Evolutionary conservation across 2,113 vertebrate species (phyloP).

Genomic region (Romanogobio albipinnatus): DNA sequence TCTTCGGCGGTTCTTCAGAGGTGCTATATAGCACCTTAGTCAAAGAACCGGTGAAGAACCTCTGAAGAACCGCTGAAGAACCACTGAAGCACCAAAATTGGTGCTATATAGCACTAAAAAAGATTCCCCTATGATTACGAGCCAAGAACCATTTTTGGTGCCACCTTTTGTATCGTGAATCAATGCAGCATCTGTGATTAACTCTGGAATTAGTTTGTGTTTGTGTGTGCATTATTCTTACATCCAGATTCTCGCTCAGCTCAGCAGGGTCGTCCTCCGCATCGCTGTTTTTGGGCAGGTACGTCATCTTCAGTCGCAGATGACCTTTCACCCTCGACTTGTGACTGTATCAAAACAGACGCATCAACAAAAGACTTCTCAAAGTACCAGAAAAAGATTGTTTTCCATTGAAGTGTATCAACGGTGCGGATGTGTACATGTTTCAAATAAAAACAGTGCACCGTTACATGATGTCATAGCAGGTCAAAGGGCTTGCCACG

Average conservation of each 20-base stretch:
- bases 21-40: too few species aligned
- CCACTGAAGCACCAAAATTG: too few species aligned
- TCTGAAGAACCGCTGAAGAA: too few species aligned
- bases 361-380: not conserved
- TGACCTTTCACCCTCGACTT: conserved; percentile 97
- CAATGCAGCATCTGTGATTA: too few species aligned
- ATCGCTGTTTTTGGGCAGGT: conserved; percentile 85
- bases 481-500: not conserved
- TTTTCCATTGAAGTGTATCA: not conserved
- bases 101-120: too few species aligned
- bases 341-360: conserved; percentile 74
- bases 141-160: too few species aligned
- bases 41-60: too few species aligned
- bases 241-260: conserved; percentile 88
- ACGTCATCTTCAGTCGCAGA: conserved; percentile 98
- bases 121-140: too few species aligned
- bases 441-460: conserved; percentile 25
- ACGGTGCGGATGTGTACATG: conserved; percentile 4
- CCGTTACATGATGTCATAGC: not conserved
- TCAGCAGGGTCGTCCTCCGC: conserved; percentile 86
- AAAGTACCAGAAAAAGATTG: not conserved
- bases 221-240: conserved; percentile 65
- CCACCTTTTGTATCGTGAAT: not conserved
- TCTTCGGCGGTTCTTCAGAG: too few species aligned
- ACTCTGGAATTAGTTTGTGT: not conserved